phyloP scores from a whole-genome alignment of 2,797 vertebrate genomes.

The Cirrhinus mrigala region DNA sequence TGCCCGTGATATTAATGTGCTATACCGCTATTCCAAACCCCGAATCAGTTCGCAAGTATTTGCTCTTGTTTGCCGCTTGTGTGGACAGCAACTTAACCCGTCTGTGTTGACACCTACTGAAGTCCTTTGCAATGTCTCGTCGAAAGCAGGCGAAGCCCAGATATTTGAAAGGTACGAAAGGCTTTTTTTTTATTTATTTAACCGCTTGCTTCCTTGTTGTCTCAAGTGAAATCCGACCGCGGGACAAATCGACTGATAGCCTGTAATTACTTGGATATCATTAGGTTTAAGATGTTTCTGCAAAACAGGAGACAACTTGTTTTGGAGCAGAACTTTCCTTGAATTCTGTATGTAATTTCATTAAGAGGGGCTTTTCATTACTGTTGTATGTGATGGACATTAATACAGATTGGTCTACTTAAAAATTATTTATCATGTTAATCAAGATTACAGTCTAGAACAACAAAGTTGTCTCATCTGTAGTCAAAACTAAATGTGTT shows the following conservation, averaged over 20 bases:
- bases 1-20: constrained; percentile 37
- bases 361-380: neutral
- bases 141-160: constrained; percentile 62
- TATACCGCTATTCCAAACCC: constrained; percentile 9
- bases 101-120: constrained; percentile 6
- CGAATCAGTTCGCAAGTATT: constrained; percentile 1
- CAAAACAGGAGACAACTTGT: neutral
- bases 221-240: neutral
- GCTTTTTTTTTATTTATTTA: neutral
- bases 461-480: neutral
- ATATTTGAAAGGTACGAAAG: constrained; percentile 53
- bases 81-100: constrained; percentile 2
- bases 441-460: neutral
- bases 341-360: neutral
- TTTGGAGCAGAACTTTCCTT: constrained; percentile 13
- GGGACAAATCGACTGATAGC: neutral
- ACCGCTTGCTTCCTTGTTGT: neutral
- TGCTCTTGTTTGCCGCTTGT: neutral
- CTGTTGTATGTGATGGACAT: neutral
- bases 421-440: neutral
- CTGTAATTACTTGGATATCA: neutral
- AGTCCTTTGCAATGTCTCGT: constrained; percentile 54
- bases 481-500: neutral
- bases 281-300: neutral
- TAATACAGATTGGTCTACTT: neutral